These are phyloP conservation scores for Homalodisca vitripennis DNA, from an alignment of 1,140 invertebrate species.

Conservation along the genomic window DNA sequence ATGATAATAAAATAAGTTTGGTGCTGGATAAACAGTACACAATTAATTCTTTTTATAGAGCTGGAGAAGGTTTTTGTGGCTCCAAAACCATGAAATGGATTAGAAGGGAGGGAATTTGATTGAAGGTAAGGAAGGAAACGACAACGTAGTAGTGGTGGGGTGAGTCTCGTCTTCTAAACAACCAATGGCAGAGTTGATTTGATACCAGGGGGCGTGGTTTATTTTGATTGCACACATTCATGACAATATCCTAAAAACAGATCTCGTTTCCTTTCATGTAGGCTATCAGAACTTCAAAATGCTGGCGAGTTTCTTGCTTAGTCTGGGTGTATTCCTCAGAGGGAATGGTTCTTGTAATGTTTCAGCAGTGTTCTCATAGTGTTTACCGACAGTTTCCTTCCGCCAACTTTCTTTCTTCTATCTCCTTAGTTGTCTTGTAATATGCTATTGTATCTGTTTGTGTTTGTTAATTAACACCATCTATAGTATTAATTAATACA, in stretches of 20 bases:
- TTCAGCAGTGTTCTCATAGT: too few relatives aligned
- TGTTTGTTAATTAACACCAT: too few relatives aligned
- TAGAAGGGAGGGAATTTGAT: slow-evolving; percentile 32
- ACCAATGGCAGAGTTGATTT: slow-evolving; percentile 26
- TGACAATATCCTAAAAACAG: slow-evolving; percentile 47
- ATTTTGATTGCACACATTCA: slow-evolving; percentile 44
- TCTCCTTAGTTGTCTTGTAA: too few relatives aligned
- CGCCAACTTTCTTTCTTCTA: too few relatives aligned
- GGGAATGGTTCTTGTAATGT: too few relatives aligned
- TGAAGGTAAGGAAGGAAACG: slow-evolving; percentile 23
- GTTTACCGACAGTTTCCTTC: too few relatives aligned
- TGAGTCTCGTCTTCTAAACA: slow-evolving; percentile 8
- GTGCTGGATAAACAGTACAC: too few relatives aligned
- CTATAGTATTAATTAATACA: too few relatives aligned
- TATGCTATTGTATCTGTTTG: too few relatives aligned
- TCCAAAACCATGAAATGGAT: slow-evolving; percentile 13
- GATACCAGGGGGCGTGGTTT: slow-evolving; percentile 29
- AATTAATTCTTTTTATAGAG: too few relatives aligned
- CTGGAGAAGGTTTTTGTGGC: neutral
- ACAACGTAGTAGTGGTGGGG: slow-evolving; percentile 25
- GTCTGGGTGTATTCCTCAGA: too few relatives aligned
- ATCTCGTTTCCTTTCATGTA: slow-evolving; percentile 36
- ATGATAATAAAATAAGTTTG: too few relatives aligned
- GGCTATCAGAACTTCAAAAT: slow-evolving; percentile 15
- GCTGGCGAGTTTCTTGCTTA: slow-evolving; percentile 4